These are phyloP conservation scores for Otolemur garnettii DNA, from an alignment of 2,113 vertebrate species.

Conservation along the genomic window DNA sequence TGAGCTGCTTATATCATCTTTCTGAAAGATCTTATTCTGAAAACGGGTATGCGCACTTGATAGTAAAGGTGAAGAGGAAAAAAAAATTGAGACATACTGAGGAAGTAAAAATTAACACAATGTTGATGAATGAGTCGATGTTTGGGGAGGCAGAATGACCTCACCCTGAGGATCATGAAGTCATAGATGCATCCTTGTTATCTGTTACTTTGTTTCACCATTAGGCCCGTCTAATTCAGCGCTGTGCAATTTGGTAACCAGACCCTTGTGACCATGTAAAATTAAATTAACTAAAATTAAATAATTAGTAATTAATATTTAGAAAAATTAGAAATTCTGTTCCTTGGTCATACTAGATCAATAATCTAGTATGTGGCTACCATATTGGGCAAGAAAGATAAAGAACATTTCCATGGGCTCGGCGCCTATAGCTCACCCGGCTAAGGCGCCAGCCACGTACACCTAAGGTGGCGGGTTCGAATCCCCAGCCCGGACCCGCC, in stretches of 20 bases:
- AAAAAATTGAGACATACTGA: neutral
- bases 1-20: neutral
- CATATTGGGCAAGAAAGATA: neutral
- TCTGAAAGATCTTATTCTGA: neutral
- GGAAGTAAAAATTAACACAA: neutral
- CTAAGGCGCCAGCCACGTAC: no score
- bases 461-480: no score
- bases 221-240: neutral
- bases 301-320: neutral
- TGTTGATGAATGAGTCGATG: neutral
- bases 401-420: neutral
- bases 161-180: neutral
- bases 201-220: neutral
- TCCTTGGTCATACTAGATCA: neutral
- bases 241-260: neutral
- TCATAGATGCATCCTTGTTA: neutral
- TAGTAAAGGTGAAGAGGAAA: constrained; percentile 21
- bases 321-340: neutral
- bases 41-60: neutral
- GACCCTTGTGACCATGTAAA: neutral
- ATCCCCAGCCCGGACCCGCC: no score
- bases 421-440: no score
- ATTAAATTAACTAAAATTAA: constrained; percentile 29
- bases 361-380: neutral
- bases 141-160: neutral